Evolutionary conservation across 2,113 vertebrate genomes (phyloP).

Genomic region (Gobio gobio): DNA sequence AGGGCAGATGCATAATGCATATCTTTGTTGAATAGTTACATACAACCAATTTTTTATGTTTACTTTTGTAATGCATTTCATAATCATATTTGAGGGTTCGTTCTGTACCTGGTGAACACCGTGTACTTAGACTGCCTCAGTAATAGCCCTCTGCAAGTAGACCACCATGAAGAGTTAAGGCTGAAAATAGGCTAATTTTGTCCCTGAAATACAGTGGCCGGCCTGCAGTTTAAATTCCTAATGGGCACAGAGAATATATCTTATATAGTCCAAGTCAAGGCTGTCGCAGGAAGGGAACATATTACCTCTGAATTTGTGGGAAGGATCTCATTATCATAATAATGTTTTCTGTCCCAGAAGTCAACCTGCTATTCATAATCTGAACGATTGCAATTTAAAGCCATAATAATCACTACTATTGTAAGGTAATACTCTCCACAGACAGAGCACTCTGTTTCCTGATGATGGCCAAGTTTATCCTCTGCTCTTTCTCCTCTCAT

Average conservation of each 20-base stretch:
- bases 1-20: neutral
- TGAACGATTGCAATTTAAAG: constrained; percentile 56
- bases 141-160: constrained; percentile 19
- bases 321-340: constrained; percentile 61
- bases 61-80: neutral
- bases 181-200: constrained; percentile 56
- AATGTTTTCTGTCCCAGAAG: constrained; percentile 61
- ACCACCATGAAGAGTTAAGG: constrained; percentile 47
- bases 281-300: constrained; percentile 47
- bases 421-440: constrained; percentile 55
- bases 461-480: constrained; percentile 46
- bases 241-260: constrained; percentile 44
- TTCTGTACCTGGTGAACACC: neutral
- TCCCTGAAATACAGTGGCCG: constrained; percentile 29
- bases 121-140: neutral
- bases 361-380: constrained; percentile 59
- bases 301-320: constrained; percentile 59
- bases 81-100: neutral
- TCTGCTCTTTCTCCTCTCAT: constrained; percentile 46
- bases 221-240: constrained; percentile 49
- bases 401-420: constrained; percentile 55
- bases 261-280: constrained; percentile 43
- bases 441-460: constrained; percentile 49
- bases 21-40: neutral
- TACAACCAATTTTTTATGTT: neutral